Percentiles rank a stretch among this genome's conserved stretches.
These are phyloP conservation scores for Alethe castanea DNA, from an alignment of 2,113 vertebrate species.

Conservation along the genomic window DNA sequence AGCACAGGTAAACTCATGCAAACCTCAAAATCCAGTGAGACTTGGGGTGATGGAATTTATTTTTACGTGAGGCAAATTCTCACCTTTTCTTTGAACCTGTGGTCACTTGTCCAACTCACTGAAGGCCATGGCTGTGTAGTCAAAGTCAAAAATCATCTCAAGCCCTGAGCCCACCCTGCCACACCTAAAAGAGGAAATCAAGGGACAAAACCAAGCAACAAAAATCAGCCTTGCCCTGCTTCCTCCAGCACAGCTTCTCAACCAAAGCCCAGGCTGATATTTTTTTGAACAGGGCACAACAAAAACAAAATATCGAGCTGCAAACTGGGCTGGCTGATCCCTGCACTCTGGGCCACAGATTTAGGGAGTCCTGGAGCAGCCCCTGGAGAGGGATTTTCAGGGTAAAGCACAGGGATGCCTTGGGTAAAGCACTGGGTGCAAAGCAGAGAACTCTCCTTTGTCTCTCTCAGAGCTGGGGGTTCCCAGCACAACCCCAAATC, in stretches of 20 bases:
- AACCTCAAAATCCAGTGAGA: neutral
- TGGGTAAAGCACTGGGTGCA: neutral
- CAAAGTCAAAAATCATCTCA: neutral
- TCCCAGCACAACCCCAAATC: neutral
- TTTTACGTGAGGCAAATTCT: neutral
- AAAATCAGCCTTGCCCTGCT: neutral
- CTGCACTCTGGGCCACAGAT: neutral
- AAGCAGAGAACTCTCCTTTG: neutral
- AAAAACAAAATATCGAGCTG: neutral
- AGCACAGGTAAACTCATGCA: neutral
- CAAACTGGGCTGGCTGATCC: neutral
- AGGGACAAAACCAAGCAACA: neutral
- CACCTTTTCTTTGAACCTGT: neutral
- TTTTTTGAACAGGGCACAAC: neutral
- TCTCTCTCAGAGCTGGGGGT: neutral
- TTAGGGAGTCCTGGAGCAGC: neutral
- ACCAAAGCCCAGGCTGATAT: neutral
- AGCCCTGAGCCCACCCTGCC: neutral
- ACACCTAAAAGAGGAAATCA: neutral
- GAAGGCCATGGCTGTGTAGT: fast-evolving
- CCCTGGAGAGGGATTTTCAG: neutral
- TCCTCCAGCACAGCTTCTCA: neutral
- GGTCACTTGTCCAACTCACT: neutral
- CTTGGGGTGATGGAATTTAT: neutral
- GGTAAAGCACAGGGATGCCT: neutral